A percentile compares a stretch with the other conserved stretches of the same genome.
phyloP scores from a whole-genome alignment of 2,888 invertebrate genomes.

The Poecilus cupreus region DNA sequence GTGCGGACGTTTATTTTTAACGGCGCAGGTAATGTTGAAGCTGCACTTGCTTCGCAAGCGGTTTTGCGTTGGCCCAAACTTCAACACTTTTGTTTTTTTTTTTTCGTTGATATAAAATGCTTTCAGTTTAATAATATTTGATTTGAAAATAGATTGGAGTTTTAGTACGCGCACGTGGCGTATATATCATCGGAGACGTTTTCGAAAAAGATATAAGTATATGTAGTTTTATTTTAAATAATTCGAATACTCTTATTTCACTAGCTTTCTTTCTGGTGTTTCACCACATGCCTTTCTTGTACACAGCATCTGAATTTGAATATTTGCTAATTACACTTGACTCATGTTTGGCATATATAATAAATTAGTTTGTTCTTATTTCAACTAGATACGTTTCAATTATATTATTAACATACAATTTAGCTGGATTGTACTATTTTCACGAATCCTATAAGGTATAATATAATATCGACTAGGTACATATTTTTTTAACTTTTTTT shows the following conservation, averaged over 20 bases:
- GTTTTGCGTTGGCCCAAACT: background rate
- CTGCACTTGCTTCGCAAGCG: background rate
- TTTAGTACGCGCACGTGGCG: background rate
- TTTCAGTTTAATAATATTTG: background rate
- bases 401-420: no score
- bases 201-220: background rate
- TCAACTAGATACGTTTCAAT: no score
- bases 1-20: slow-evolving; percentile 32
- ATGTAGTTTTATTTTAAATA: background rate
- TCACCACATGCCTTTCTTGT: no score
- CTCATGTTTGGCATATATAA: no score
- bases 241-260: no score
- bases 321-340: no score
- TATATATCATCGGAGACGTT: background rate
- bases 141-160: background rate
- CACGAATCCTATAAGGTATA: no score
- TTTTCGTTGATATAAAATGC: background rate
- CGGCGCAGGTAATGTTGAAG: slow-evolving; percentile 24
- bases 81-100: background rate
- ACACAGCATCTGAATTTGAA: no score
- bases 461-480: no score
- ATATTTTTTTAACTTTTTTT: no score
- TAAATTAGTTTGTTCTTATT: no score
- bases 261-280: background rate
- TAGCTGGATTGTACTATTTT: no score